These are phyloP conservation scores for Amphiprion ocellaris DNA, from an alignment of 2,113 vertebrate species.

Conservation along the genomic window DNA sequence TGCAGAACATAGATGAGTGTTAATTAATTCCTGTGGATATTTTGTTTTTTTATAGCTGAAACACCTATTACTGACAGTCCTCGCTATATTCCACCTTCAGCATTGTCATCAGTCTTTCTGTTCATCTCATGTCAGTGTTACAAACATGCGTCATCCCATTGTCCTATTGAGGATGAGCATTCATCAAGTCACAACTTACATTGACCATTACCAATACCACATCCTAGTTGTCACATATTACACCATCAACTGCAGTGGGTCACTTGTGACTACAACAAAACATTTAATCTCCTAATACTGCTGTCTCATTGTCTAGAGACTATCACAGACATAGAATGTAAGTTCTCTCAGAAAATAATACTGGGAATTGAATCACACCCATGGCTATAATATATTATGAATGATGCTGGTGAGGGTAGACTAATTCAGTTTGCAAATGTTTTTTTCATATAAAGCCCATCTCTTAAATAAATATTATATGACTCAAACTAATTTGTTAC, in stretches of 20 bases:
- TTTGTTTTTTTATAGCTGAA: constrained; percentile 12
- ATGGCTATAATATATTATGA: constrained; percentile 71
- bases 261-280: constrained; percentile 15
- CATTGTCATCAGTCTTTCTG: constrained; percentile 41
- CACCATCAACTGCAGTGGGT: constrained; percentile 11
- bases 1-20: constrained; percentile 4
- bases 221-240: constrained; percentile 25
- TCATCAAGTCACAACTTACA: constrained; percentile 29
- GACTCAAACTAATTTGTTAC: constrained; percentile 55
- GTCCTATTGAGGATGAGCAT: constrained; percentile 10
- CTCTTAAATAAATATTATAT: constrained; percentile 59
- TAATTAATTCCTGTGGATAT: constrained; percentile 9
- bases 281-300: constrained; percentile 3
- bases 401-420: constrained; percentile 49
- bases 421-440: constrained; percentile 50
- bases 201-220: constrained; percentile 22
- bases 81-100: constrained; percentile 21
- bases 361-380: constrained; percentile 49
- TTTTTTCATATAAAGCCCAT: constrained; percentile 37
- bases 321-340: constrained; percentile 17
- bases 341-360: constrained; percentile 28
- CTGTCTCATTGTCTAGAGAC: constrained; percentile 12
- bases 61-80: constrained; percentile 19
- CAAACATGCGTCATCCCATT: constrained; percentile 4
- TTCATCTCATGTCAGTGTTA: constrained; percentile 42